phyloP scores from a whole-genome alignment of 2,113 vertebrate genomes.

The Gallinago paraguaiae region DNA sequence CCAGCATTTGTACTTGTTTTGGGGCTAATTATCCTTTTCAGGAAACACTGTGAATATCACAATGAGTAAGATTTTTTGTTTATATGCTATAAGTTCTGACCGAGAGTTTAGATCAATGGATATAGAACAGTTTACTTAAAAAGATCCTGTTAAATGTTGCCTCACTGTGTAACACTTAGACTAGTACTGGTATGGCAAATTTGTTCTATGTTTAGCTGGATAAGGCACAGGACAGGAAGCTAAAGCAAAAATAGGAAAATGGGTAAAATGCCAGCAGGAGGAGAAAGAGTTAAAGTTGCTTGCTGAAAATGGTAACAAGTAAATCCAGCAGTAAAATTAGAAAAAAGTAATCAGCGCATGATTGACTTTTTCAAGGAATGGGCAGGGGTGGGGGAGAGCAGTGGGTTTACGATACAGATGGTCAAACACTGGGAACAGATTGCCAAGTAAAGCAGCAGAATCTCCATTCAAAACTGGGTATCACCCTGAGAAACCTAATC shows the following conservation, averaged over 20 bases:
- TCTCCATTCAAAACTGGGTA: neutral
- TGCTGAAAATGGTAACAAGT: neutral
- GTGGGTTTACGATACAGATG: neutral
- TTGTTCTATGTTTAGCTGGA: neutral
- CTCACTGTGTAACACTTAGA: neutral
- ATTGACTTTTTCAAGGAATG: neutral
- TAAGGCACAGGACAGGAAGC: neutral
- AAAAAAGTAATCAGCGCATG: neutral
- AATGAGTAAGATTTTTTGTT: neutral
- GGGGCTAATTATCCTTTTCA: neutral
- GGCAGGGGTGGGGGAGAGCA: neutral
- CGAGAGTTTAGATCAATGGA: neutral
- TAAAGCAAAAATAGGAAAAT: neutral
- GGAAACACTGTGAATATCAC: neutral
- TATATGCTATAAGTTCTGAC: neutral
- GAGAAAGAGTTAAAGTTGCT: neutral
- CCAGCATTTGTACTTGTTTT: neutral
- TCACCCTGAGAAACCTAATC: neutral
- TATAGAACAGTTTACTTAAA: neutral
- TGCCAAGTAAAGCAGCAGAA: neutral
- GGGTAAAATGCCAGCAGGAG: neutral
- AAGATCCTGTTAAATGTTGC: neutral
- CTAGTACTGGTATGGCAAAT: neutral
- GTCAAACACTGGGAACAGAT: neutral
- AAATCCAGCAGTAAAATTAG: neutral